Percentiles rank a stretch among this genome's conserved stretches.
Evolutionary conservation across 2,797 vertebrate genomes (phyloP).

Genomic region (Salmo trutta): DNA sequence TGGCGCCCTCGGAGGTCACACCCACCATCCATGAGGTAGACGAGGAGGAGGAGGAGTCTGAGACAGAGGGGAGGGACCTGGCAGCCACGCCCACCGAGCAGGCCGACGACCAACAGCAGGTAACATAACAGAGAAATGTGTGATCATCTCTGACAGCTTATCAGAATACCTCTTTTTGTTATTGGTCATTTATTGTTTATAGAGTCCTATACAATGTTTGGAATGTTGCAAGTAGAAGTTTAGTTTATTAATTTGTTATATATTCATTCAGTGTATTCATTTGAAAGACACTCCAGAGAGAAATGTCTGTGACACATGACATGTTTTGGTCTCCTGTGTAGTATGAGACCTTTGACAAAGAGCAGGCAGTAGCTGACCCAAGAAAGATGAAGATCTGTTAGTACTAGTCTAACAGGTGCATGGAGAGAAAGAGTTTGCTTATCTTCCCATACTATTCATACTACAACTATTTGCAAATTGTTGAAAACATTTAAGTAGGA

Average conservation of each 20-base stretch:
- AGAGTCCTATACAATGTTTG: not conserved
- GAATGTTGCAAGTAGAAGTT: not conserved
- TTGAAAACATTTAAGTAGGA: no score
- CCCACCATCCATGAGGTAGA: constrained; percentile 95
- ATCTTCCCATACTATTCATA: no score
- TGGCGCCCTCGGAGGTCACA: constrained; percentile 89
- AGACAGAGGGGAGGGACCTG: constrained; percentile 68
- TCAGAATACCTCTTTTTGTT: not conserved
- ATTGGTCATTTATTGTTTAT: not conserved
- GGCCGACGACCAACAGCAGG: constrained; percentile 78
- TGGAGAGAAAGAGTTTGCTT: not conserved
- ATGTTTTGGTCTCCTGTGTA: not conserved
- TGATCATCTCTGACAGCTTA: not conserved
- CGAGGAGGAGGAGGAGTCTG: constrained; percentile 82
- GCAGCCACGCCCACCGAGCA: constrained; percentile 60
- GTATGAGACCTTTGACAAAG: constrained; percentile 7
- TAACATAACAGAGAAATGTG: constrained; percentile 55
- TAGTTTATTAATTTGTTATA: not conserved
- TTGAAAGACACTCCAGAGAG: not conserved
- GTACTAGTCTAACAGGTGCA: constrained; percentile 13
- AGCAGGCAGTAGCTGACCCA: constrained; percentile 23
- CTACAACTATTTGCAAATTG: no score
- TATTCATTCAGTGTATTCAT: not conserved
- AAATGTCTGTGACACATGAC: not conserved
- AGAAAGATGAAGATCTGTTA: constrained; percentile 30